Conservation (phyloP, 2,797 vertebrate species). For the Florisuga fusca region DNA sequence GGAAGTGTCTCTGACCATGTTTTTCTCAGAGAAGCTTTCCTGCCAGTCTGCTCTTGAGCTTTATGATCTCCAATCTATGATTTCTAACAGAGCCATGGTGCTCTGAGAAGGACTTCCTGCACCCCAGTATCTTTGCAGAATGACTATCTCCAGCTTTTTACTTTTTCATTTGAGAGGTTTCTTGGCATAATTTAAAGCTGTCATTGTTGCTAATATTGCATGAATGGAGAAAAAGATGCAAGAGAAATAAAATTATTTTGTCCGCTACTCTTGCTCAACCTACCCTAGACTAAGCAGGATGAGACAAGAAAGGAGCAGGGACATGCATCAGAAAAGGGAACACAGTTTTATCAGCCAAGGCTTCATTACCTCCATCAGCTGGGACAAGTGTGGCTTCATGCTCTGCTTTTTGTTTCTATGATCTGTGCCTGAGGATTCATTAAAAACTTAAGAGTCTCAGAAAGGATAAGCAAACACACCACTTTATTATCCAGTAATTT, state of each 20-base stretch:
- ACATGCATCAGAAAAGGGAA: not conserved
- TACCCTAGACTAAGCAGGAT: not conserved
- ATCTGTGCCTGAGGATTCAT: not conserved
- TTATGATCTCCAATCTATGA: not conserved
- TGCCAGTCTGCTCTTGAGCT: not conserved
- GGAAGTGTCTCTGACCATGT: not conserved
- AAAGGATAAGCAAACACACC: not conserved
- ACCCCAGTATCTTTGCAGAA: not conserved
- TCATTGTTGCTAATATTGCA: not conserved
- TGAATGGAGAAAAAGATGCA: not conserved
- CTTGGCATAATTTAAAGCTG: not conserved
- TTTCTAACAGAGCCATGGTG: not conserved
- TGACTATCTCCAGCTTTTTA: not conserved
- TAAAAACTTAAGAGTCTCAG: not conserved
- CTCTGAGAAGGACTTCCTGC: not conserved
- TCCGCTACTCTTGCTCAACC: not conserved
- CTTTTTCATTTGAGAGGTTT: not conserved
- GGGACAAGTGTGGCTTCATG: not conserved
- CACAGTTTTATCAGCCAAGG: not conserved
- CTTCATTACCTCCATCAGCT: not conserved
- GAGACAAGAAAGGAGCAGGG: not conserved
- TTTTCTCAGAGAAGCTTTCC: not conserved
- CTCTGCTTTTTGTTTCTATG: not conserved
- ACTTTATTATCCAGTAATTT: not conserved
- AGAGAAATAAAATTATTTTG: not conserved